Evolutionary conservation across 1,140 invertebrate genomes (phyloP).

Genomic region (Pollicipes pollicipes): DNA sequence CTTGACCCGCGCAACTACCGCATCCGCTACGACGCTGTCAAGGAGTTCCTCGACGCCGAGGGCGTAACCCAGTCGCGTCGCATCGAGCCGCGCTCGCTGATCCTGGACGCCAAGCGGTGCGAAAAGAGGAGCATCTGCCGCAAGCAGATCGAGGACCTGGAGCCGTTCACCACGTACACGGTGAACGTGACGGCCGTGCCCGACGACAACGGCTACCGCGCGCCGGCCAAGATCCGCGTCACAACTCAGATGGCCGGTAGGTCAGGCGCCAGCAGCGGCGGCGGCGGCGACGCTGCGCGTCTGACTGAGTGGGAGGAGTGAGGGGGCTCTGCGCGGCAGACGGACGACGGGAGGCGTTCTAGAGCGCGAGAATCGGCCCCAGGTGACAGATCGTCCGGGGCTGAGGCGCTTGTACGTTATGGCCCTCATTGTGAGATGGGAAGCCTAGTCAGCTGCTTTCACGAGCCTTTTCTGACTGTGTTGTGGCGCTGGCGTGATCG

Average conservation of each 20-base stretch:
- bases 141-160: constrained; percentile 65
- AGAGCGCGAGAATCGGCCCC: too few relatives aligned
- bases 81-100: constrained; percentile 51
- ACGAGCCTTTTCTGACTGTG: too few relatives aligned
- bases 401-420: too few relatives aligned
- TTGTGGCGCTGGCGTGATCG: too few relatives aligned
- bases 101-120: constrained; percentile 45
- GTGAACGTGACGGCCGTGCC: constrained; percentile 84
- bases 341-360: too few relatives aligned
- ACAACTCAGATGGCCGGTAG: constrained; percentile 76
- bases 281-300: too few relatives aligned
- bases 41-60: constrained; percentile 85
- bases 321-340: too few relatives aligned
- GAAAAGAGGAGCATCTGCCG: constrained; percentile 23
- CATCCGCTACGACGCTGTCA: constrained; percentile 77
- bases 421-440: too few relatives aligned
- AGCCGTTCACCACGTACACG: constrained; percentile 84
- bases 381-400: too few relatives aligned
- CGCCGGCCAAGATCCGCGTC: constrained; percentile 81
- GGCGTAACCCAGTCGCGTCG: constrained; percentile 73
- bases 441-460: too few relatives aligned
- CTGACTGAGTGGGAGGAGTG: too few relatives aligned
- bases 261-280: neutral
- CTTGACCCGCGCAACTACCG: constrained; percentile 76
- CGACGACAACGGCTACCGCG: constrained; percentile 59